Evolutionary conservation across 35 echinoderm and acorn worm genomes (phyloP).

Genomic region (Ptychodera flava): DNA sequence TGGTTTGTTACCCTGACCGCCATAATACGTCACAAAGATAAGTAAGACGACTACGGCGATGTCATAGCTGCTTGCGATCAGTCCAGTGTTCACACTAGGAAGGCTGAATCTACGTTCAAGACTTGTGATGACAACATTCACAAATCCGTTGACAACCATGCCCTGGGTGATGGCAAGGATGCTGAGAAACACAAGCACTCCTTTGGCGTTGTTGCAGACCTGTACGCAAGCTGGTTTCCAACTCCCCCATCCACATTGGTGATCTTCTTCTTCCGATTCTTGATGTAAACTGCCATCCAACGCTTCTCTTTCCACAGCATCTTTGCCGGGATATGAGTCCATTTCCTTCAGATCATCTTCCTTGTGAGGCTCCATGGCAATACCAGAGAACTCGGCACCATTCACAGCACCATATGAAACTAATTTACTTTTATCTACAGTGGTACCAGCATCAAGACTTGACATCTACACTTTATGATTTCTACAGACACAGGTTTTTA

Average conservation of each 20-base stretch:
- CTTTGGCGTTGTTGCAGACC: constrained; percentile 44
- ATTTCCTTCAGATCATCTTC: too few relatives aligned
- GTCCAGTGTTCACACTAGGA: constrained; percentile 11
- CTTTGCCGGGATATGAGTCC: too few relatives aligned
- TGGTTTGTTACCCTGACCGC: constrained; percentile 53
- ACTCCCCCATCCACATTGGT: constrained; percentile 66
- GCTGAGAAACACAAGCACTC: constrained; percentile 70
- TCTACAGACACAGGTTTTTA: too few relatives aligned
- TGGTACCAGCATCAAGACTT: too few relatives aligned
- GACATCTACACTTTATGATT: too few relatives aligned
- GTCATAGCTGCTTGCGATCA: constrained; percentile 14
- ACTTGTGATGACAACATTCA: constrained; percentile 20
- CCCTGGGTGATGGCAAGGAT: constrained; percentile 50
- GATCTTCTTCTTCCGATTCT: constrained; percentile 34
- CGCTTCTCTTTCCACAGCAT: too few relatives aligned
- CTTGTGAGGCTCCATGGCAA: too few relatives aligned
- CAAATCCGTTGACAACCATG: constrained; percentile 28
- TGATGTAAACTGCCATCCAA: too few relatives aligned
- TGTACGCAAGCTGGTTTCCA: constrained; percentile 44
- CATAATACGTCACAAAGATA: constrained; percentile 15
- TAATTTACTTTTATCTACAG: too few relatives aligned
- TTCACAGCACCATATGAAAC: too few relatives aligned
- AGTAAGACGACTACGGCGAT: not conserved
- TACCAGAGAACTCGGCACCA: too few relatives aligned
- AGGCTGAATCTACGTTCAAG: constrained; percentile 21